Conservation (phyloP, 2,888 invertebrate genomes). For the Protophormia terraenovae region DNA sequence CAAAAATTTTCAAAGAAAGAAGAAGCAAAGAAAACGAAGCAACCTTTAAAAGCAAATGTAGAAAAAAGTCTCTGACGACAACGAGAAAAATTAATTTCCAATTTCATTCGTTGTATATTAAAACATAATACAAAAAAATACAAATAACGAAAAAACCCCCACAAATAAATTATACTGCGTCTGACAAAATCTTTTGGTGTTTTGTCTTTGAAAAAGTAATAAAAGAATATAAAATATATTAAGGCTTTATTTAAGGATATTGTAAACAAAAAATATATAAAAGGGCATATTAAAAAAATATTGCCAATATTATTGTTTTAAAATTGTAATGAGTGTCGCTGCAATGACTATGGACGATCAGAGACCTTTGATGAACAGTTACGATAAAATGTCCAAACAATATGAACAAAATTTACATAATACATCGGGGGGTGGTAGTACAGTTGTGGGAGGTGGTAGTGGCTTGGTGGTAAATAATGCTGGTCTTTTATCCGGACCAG, state of each 20-base stretch:
- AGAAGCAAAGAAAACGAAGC: constrained; percentile 61
- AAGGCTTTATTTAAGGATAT: constrained; percentile 52
- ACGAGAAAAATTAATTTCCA: constrained; percentile 52
- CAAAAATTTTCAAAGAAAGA: constrained; percentile 65
- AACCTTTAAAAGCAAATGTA: constrained; percentile 56
- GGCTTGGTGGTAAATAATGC: constrained; percentile 58
- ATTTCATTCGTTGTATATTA: constrained; percentile 52
- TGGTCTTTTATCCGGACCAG: constrained; percentile 75
- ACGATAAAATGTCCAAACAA: constrained; percentile 79
- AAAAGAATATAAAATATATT: constrained; percentile 4
- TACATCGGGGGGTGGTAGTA: constrained; percentile 66
- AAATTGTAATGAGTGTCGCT: constrained; percentile 78
- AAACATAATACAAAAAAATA: constrained; percentile 28
- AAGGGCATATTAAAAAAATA: constrained; percentile 29
- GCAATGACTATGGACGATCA: constrained; percentile 81
- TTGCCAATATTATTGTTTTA: constrained; percentile 36
- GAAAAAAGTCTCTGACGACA: constrained; percentile 60
- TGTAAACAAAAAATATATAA: no score
- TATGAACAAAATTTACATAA: constrained; percentile 77
- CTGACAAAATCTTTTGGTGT: constrained; percentile 34
- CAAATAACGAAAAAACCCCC: constrained; percentile 26
- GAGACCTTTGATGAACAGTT: constrained; percentile 80
- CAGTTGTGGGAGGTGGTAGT: constrained; percentile 67
- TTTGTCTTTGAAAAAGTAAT: constrained; percentile 3
- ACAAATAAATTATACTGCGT: constrained; percentile 14